Evolutionary conservation across 2,888 invertebrate genomes (phyloP).

Genomic region (Drosophila meridiana): DNA sequence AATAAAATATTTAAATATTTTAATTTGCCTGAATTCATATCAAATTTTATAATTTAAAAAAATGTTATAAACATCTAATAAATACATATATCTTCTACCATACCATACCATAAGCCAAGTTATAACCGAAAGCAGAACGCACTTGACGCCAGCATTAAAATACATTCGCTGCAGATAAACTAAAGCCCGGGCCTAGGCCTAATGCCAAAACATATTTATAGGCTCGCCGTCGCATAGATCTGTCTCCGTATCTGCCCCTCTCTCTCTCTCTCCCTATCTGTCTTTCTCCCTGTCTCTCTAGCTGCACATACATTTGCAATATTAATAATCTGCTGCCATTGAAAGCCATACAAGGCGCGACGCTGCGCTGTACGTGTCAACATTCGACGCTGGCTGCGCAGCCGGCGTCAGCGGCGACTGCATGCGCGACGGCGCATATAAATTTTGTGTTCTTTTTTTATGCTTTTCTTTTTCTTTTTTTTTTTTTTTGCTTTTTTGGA

Average conservation of each 20-base stretch:
- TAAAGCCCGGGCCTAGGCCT: slow-evolving; percentile 60
- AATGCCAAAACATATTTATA: slow-evolving; percentile 75
- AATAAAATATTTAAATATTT: too few relatives aligned
- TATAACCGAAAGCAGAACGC: not conserved
- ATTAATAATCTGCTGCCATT: slow-evolving; percentile 81
- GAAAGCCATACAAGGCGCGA: slow-evolving; percentile 81
- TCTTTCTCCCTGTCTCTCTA: not conserved
- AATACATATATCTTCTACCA: not conserved
- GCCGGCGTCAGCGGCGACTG: slow-evolving; percentile 55
- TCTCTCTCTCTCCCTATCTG: not conserved
- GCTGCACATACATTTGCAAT: slow-evolving; percentile 67
- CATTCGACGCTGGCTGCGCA: slow-evolving; percentile 68
- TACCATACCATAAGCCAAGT: not conserved
- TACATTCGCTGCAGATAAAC: slow-evolving; percentile 26
- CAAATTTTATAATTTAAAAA: too few relatives aligned
- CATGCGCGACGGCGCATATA: slow-evolving; percentile 80
- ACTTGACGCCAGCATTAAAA: slow-evolving; percentile 21
- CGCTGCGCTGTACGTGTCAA: slow-evolving; percentile 71
- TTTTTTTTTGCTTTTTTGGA: slow-evolving; percentile 45
- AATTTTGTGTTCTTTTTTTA: slow-evolving; percentile 73
- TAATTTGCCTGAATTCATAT: too few relatives aligned
- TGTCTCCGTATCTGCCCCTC: not conserved
- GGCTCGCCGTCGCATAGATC: slow-evolving; percentile 24
- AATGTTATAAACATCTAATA: too few relatives aligned
- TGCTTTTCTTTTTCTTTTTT: slow-evolving; percentile 30